Percentiles rank a stretch among this genome's conserved stretches.
phyloP scores from a whole-genome alignment of 2,797 vertebrate genomes.

The Semotilus atromaculatus region DNA sequence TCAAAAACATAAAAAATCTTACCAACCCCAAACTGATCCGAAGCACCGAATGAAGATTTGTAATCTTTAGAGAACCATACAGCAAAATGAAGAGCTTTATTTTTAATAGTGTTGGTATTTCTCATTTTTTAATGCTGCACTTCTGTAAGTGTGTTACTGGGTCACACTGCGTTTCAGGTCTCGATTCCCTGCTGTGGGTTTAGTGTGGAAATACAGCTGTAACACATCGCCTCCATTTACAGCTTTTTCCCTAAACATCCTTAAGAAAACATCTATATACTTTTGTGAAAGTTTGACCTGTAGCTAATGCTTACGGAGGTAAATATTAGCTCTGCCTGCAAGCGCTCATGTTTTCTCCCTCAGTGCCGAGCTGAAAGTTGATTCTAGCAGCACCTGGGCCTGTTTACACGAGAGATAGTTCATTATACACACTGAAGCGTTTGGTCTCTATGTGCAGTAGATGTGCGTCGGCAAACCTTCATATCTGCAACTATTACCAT shows the following conservation, averaged over 20 bases:
- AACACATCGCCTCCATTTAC: neutral
- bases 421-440: constrained; percentile 1
- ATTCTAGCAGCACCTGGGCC: constrained; percentile 8
- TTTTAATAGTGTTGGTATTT: neutral
- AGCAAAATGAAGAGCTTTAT: neutral
- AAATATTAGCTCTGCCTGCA: constrained; percentile 36
- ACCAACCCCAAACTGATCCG: neutral
- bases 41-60: neutral
- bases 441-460: neutral
- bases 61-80: neutral
- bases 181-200: neutral
- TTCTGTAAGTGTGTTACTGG: constrained; percentile 34
- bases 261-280: constrained; percentile 14
- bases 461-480: neutral
- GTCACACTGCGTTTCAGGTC: constrained; percentile 5
- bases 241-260: constrained; percentile 11
- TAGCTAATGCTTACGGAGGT: constrained; percentile 1
- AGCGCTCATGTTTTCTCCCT: neutral
- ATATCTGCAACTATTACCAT: neutral
- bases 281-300: neutral
- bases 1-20: neutral
- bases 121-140: neutral
- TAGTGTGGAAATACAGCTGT: constrained; percentile 6
- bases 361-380: neutral
- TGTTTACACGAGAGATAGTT: constrained; percentile 18